Percentiles rank a stretch among this genome's conserved stretches.
These are phyloP conservation scores for Deroplatys truncata DNA, from an alignment of 2,888 invertebrate species.

Conservation along the genomic window DNA sequence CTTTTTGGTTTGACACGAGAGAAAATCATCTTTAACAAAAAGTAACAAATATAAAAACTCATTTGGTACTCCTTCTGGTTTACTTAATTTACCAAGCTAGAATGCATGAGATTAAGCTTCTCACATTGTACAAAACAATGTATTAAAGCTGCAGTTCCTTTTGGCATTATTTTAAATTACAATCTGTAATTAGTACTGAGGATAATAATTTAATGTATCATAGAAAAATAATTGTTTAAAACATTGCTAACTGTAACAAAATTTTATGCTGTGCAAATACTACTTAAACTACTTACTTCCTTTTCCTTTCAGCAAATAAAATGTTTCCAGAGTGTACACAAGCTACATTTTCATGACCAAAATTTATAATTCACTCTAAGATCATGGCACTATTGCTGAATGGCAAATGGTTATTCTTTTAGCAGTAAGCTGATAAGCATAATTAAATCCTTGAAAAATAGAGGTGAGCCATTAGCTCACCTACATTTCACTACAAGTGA, in stretches of 20 bases:
- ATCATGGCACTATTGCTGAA: neutral
- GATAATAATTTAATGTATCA: neutral
- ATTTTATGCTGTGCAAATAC: neutral
- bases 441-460: neutral
- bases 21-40: neutral
- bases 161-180: neutral
- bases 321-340: neutral
- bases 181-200: neutral
- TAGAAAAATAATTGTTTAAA: neutral
- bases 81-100: neutral
- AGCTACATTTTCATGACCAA: neutral
- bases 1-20: neutral
- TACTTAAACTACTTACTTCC: neutral
- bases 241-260: neutral
- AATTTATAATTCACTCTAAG: neutral
- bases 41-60: neutral
- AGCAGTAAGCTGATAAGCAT: neutral
- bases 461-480: neutral
- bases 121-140: neutral
- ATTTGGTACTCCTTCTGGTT: neutral
- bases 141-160: neutral
- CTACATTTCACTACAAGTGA: neutral
- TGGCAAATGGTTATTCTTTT: neutral
- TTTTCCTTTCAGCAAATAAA: neutral
- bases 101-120: neutral